These are phyloP conservation scores for Cichlasoma orientale DNA, from an alignment of 2,797 vertebrate genomes.

Conservation along the genomic window DNA sequence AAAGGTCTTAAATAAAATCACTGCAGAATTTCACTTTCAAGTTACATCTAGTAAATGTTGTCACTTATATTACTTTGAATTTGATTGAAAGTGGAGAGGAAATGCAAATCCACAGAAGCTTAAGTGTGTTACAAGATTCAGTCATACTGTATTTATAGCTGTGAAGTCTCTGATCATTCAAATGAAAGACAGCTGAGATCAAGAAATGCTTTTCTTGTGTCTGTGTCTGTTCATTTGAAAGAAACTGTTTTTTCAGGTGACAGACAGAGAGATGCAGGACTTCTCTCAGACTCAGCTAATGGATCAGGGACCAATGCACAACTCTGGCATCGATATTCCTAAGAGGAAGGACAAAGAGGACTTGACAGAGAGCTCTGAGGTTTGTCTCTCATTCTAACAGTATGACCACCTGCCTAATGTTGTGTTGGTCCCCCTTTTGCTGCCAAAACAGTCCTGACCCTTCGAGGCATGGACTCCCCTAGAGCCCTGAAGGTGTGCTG, in stretches of 20 bases:
- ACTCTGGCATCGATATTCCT: slow-evolving; percentile 81
- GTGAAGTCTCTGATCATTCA: background rate
- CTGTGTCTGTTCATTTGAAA: background rate
- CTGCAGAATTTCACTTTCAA: no score
- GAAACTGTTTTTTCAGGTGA: slow-evolving; percentile 70
- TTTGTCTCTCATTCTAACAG: slow-evolving; percentile 37
- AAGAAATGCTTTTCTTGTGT: background rate
- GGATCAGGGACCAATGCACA: slow-evolving; percentile 77
- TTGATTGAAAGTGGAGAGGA: no score
- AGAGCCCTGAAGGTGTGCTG: no score
- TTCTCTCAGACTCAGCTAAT: slow-evolving; percentile 79
- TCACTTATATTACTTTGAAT: no score
- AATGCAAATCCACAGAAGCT: background rate
- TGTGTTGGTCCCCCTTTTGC: no score
- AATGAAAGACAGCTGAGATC: background rate
- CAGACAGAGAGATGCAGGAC: slow-evolving; percentile 86
- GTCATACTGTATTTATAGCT: background rate
- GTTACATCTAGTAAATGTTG: no score
- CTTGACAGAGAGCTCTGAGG: slow-evolving; percentile 84
- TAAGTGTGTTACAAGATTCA: background rate
- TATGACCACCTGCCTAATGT: no score
- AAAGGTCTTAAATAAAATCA: background rate
- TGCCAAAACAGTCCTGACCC: no score
- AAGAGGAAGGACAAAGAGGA: slow-evolving; percentile 86
- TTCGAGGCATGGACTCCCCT: no score